These are phyloP conservation scores for Synodontis membranacea DNA, from an alignment of 2,113 vertebrate genomes.

Conservation along the genomic window DNA sequence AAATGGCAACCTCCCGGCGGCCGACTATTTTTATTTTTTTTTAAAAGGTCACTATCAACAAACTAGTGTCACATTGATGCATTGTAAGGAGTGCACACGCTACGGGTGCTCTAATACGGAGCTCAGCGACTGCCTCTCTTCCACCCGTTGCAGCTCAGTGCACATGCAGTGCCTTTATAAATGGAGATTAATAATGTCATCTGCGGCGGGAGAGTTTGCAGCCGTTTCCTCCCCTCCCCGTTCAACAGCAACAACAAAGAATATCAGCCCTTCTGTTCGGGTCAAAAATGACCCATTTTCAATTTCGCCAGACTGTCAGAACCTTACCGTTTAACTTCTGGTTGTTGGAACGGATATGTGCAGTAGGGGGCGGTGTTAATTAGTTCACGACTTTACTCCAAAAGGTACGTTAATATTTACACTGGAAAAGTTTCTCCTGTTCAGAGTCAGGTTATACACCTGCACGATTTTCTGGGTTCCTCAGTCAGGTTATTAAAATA, in stretches of 20 bases:
- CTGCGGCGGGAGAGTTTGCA: constrained; percentile 31
- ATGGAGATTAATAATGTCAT: constrained; percentile 58
- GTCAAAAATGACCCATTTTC: background rate
- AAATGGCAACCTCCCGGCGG: constrained; percentile 48
- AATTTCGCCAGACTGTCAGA: background rate
- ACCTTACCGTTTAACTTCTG: background rate
- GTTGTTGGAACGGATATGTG: background rate
- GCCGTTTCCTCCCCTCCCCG: background rate
- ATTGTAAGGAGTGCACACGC: constrained; percentile 20
- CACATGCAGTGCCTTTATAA: constrained; percentile 45
- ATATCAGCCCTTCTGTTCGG: background rate
- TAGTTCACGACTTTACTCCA: background rate
- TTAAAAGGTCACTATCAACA: constrained; percentile 49
- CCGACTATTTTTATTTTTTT: constrained; percentile 40
- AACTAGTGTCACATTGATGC: constrained; percentile 48
- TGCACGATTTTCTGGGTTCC: background rate
- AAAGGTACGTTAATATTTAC: background rate
- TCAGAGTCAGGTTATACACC: background rate
- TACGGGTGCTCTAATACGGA: constrained; percentile 26
- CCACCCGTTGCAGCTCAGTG: constrained; percentile 38
- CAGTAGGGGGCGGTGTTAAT: background rate
- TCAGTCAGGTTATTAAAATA: too few relatives aligned
- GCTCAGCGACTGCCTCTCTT: constrained; percentile 37
- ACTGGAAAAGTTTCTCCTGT: background rate
- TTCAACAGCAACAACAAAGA: background rate